Evolutionary conservation across 2,113 vertebrate genomes (phyloP).

Genomic region (Neotragus moschatus): DNA sequence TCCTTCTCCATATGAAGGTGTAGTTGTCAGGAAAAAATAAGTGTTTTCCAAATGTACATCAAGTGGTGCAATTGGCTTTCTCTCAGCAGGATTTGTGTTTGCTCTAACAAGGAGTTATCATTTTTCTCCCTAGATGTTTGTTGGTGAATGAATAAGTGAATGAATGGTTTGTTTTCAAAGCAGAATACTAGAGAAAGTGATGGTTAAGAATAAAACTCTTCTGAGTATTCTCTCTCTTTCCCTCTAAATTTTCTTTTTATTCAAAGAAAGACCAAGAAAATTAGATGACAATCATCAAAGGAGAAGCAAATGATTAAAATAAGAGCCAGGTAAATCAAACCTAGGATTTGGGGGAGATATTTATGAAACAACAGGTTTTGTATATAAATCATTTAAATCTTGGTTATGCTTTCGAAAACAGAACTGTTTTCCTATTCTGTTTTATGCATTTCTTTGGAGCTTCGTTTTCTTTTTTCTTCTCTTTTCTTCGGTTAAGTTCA

Average conservation of each 20-base stretch:
- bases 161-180: conserved; percentile 4
- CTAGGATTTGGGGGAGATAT: neutral
- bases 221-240: neutral
- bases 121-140: neutral
- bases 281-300: neutral
- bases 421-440: neutral
- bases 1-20: neutral
- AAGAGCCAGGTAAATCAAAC: conserved; percentile 22
- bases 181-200: neutral
- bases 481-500: neutral
- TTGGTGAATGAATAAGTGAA: neutral
- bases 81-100: neutral
- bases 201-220: neutral
- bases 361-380: neutral
- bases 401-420: neutral
- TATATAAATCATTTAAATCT: neutral
- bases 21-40: neutral
- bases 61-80: neutral
- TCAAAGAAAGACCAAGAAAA: neutral
- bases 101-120: neutral
- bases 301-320: neutral
- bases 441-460: neutral
- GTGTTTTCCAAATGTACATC: neutral
- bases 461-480: neutral
- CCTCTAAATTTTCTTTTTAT: neutral